Evolutionary conservation across 2,797 vertebrate species (phyloP).

Genomic region (Crenuchus spilurus): DNA sequence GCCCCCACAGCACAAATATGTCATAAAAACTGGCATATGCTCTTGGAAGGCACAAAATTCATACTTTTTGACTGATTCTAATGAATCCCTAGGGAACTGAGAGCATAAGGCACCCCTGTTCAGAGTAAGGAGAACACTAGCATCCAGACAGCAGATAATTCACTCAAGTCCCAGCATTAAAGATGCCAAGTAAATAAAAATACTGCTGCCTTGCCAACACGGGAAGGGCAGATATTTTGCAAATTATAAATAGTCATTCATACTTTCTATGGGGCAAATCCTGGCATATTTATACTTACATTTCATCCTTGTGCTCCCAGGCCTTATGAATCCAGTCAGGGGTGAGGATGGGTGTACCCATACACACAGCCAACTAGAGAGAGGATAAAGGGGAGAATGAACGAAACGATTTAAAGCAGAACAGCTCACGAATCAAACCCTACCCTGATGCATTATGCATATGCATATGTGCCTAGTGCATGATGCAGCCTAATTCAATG

Average conservation of each 20-base stretch:
- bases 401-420: background rate
- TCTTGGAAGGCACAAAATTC: background rate
- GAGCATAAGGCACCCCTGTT: conserved; percentile 2
- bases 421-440: conserved; percentile 11
- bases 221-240: background rate
- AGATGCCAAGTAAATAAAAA: background rate
- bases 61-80: conserved; percentile 22
- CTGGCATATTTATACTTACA: conserved; percentile 73
- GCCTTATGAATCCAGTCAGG: conserved; percentile 92
- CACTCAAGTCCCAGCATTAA: background rate
- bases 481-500: conserved; percentile 37
- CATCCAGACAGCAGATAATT: background rate
- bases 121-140: background rate
- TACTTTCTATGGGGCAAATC: background rate
- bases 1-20: conserved; percentile 17
- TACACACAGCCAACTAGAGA: conserved; percentile 89
- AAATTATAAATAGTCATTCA: background rate
- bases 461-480: conserved; percentile 34
- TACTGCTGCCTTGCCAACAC: background rate
- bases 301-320: conserved; percentile 90
- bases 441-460: conserved; percentile 19
- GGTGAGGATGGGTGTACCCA: conserved; percentile 94
- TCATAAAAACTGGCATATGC: conserved; percentile 7
- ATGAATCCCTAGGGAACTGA: conserved; percentile 13
- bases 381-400: background rate